Conservation (phyloP, 2,888 invertebrate genomes). For the Dasypogon diadema region DNA sequence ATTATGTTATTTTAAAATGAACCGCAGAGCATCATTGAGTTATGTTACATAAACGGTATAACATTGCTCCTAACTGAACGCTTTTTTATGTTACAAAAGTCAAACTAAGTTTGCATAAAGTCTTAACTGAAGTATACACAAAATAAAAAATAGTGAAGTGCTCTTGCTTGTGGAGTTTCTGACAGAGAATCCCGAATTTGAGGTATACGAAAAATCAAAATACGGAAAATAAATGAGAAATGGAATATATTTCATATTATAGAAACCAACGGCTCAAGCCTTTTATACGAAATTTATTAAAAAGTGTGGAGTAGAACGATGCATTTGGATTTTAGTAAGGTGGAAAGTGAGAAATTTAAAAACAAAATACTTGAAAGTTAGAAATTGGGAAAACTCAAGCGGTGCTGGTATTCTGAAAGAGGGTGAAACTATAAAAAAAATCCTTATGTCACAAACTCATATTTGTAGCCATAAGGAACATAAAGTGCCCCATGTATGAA, state of each 20-base stretch:
- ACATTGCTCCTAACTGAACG: too few species aligned
- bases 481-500: background rate
- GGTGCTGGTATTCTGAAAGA: background rate
- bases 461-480: background rate
- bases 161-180: background rate
- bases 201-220: background rate
- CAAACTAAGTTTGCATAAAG: too few species aligned
- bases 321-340: background rate
- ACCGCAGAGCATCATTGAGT: too few species aligned
- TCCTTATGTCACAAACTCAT: too few species aligned
- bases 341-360: background rate
- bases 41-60: too few species aligned
- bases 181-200: background rate
- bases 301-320: background rate
- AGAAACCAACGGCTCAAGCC: background rate
- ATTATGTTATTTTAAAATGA: too few species aligned
- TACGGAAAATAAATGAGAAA: too few species aligned
- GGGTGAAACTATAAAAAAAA: background rate
- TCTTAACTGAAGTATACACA: background rate
- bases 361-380: background rate
- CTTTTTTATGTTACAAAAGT: too few species aligned
- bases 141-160: background rate
- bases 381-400: background rate
- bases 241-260: too few species aligned
- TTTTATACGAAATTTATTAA: too few species aligned